Evolutionary conservation across 2,113 vertebrate genomes (phyloP).

Genomic region (Salvator merianae): DNA sequence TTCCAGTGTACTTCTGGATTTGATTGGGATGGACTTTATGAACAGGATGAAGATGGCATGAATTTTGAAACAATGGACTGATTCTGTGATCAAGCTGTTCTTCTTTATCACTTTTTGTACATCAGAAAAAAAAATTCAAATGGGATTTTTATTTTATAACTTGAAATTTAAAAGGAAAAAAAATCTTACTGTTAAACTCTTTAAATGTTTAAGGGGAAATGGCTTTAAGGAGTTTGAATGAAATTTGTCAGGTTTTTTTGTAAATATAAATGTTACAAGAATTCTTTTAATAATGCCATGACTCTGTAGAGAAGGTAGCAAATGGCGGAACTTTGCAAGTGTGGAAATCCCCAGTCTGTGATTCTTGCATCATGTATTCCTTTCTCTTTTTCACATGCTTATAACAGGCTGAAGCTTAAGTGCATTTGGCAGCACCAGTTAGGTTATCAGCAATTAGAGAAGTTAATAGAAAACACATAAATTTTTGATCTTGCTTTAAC

Average conservation of each 20-base stretch:
- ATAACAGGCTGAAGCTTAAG: slow-evolving; percentile 61
- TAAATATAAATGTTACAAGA: slow-evolving; percentile 90
- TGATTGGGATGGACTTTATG: slow-evolving; percentile 72
- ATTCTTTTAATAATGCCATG: slow-evolving; percentile 88
- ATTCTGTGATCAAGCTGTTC: slow-evolving; percentile 86
- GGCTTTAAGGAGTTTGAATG: slow-evolving; percentile 93
- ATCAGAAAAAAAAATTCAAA: slow-evolving; percentile 86
- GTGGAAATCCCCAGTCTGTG: slow-evolving; percentile 63
- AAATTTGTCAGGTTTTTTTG: slow-evolving; percentile 82
- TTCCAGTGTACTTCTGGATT: slow-evolving; percentile 79
- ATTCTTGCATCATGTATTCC: slow-evolving; percentile 60
- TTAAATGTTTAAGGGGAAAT: slow-evolving; percentile 90
- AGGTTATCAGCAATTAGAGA: slow-evolving; percentile 66
- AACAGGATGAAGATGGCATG: slow-evolving; percentile 74
- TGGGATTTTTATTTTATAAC: slow-evolving; percentile 99
- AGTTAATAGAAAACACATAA: slow-evolving; percentile 59
- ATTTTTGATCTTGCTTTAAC: slow-evolving; percentile 47
- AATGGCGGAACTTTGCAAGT: slow-evolving; percentile 72
- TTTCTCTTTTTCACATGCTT: slow-evolving; percentile 41
- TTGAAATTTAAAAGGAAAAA: slow-evolving; percentile 68
- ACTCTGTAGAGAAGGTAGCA: slow-evolving; percentile 95
- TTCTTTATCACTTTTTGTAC: slow-evolving; percentile 99
- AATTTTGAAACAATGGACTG: slow-evolving; percentile 79
- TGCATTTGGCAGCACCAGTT: slow-evolving; percentile 59
- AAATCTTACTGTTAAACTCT: slow-evolving; percentile 90